Conservation (phyloP, 2,113 vertebrate species). For the Leucopsar rothschildi region DNA sequence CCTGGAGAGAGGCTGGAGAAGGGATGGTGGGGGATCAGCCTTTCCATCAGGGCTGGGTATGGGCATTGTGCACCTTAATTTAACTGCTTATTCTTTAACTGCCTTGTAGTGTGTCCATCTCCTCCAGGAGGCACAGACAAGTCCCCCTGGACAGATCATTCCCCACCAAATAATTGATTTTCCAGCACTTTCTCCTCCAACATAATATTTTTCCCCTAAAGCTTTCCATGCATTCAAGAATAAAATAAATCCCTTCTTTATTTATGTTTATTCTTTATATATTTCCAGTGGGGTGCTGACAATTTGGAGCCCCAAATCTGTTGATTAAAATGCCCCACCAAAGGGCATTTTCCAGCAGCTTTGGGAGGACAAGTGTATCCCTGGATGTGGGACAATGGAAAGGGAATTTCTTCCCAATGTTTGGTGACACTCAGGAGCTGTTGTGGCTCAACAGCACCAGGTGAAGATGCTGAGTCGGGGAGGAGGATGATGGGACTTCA, state of each 20-base stretch:
- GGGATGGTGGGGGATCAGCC: neutral
- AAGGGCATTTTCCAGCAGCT: neutral
- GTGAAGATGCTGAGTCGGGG: neutral
- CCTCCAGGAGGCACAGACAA: neutral
- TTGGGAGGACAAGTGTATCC: accelerated
- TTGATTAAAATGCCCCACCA: neutral
- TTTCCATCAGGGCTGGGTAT: accelerated
- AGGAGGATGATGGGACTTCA: accelerated
- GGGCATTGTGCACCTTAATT: accelerated
- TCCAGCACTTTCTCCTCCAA: neutral
- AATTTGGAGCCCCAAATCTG: neutral
- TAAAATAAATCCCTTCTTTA: neutral
- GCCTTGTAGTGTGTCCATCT: neutral
- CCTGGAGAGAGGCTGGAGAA: neutral
- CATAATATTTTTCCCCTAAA: neutral
- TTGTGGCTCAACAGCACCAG: neutral
- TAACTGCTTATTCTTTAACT: neutral
- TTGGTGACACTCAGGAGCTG: neutral
- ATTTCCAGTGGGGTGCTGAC: neutral
- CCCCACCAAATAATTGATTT: neutral
- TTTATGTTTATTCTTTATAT: neutral
- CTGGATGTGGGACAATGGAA: accelerated
- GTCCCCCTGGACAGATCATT: neutral
- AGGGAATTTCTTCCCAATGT: neutral
- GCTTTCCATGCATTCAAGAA: neutral